Evolutionary conservation across 1,140 invertebrate genomes (phyloP).

Genomic region (Drosophila elegans): DNA sequence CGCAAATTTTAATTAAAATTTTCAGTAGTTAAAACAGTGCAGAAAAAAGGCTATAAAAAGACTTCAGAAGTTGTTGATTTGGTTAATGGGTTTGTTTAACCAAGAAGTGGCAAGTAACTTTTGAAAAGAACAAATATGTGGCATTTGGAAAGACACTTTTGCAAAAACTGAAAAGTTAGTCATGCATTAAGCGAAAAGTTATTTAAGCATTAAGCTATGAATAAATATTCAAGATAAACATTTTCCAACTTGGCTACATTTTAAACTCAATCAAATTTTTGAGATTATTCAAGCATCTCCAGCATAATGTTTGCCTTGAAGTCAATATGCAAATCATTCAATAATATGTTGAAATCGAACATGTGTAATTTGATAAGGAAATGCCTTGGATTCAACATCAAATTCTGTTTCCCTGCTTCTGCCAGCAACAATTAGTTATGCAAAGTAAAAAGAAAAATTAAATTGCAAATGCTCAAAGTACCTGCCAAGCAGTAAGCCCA

Average conservation of each 20-base stretch:
- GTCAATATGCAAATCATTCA: slow-evolving; percentile 57
- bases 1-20: slow-evolving; percentile 50
- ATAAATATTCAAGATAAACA: slow-evolving; percentile 33
- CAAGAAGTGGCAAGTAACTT: slow-evolving; percentile 5
- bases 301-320: slow-evolving; percentile 19
- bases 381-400: slow-evolving; percentile 3
- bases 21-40: not conserved
- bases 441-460: slow-evolving; percentile 28
- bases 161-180: not conserved
- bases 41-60: not conserved
- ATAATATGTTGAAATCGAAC: slow-evolving; percentile 29
- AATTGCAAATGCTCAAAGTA: slow-evolving; percentile 17
- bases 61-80: slow-evolving; percentile 19
- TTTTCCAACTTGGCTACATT: not conserved
- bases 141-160: not conserved
- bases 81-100: slow-evolving; percentile 23
- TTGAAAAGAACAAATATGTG: not conserved
- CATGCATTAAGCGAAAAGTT: not conserved
- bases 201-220: slow-evolving; percentile 21
- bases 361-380: slow-evolving; percentile 26
- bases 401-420: not conserved
- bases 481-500: slow-evolving; percentile 26
- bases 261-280: slow-evolving; percentile 29
- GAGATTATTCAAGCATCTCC: slow-evolving; percentile 22
- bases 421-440: slow-evolving; percentile 52